Evolutionary conservation across 2,113 vertebrate genomes (phyloP).

Genomic region (Antechinus flavipes): DNA sequence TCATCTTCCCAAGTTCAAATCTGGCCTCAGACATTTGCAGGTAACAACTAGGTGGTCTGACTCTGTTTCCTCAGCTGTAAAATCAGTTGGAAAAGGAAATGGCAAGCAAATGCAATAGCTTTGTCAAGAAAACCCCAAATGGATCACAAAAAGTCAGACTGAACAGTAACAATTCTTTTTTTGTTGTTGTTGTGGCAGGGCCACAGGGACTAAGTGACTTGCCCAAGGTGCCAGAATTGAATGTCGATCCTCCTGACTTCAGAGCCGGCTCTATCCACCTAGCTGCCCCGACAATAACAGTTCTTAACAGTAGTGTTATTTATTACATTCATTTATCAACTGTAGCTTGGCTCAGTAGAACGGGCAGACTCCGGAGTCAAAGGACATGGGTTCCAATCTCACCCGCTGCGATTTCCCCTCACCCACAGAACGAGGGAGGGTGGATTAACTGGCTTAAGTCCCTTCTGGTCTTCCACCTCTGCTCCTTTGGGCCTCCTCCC

Average conservation of each 20-base stretch:
- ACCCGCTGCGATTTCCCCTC: neutral
- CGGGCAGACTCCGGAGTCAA: neutral
- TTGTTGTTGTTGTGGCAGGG: too few relatives aligned
- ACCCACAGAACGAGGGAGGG: neutral
- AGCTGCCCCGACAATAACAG: neutral
- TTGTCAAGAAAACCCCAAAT: neutral
- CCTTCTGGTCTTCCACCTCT: neutral
- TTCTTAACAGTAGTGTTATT: neutral
- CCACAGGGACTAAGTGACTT: too few relatives aligned
- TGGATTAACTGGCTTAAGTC: neutral
- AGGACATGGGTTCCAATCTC: neutral
- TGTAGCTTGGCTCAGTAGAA: neutral
- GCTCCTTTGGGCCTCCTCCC: neutral
- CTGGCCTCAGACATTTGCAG: neutral
- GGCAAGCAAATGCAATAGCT: neutral
- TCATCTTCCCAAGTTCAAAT: neutral
- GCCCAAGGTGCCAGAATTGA: too few relatives aligned
- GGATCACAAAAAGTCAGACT: neutral
- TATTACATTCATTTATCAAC: neutral
- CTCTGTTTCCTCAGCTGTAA: neutral
- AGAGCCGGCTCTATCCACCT: too few relatives aligned
- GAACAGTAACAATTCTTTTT: neutral
- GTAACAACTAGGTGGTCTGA: neutral
- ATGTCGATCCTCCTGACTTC: too few relatives aligned
- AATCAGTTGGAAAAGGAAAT: neutral